Conservation (phyloP, 2,888 invertebrate species). For the Pollenia labialis region DNA sequence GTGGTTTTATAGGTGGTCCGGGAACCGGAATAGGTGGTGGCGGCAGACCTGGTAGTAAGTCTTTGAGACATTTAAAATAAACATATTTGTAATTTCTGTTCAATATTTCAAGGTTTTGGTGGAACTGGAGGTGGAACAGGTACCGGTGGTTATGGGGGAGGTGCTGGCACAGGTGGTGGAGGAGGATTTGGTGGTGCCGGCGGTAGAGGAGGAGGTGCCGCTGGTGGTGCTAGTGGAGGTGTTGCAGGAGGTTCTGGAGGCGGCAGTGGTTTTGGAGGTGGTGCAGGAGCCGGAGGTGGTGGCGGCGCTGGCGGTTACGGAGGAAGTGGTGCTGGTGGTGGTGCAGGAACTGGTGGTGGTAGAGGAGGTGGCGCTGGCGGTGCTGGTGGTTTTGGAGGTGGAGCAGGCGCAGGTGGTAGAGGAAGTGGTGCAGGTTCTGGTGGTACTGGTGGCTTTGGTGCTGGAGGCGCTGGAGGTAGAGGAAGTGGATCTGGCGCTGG, state of each 20-base stretch:
- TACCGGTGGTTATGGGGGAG: constrained; percentile 70
- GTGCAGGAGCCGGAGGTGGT: not conserved
- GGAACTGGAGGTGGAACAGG: constrained; percentile 79
- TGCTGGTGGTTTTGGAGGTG: constrained; percentile 79
- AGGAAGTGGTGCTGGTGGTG: constrained; percentile 66
- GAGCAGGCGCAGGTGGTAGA: constrained; percentile 69
- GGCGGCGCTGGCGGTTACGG: constrained; percentile 68
- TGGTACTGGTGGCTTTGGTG: constrained; percentile 77
- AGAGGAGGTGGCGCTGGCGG: constrained; percentile 78
- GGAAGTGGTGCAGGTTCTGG: constrained; percentile 75
- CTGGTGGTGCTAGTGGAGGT: not conserved
- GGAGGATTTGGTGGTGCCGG: constrained; percentile 68
- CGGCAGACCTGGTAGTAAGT: constrained; percentile 72
- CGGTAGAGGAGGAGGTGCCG: not conserved
- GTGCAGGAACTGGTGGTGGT: constrained; percentile 52
- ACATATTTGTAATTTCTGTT: not conserved
- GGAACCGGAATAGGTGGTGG: constrained; percentile 75
- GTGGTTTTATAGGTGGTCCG: constrained; percentile 78
- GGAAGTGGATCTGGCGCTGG: constrained; percentile 78
- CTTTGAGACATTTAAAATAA: not conserved
- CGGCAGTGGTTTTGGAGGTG: not conserved
- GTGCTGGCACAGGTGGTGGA: constrained; percentile 64
- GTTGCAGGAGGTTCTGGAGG: not conserved
- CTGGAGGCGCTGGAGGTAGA: constrained; percentile 79
- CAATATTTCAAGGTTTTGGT: constrained; percentile 78